Evolutionary conservation across 2,113 vertebrate species (phyloP).

Genomic region (Oncorhynchus clarkii): DNA sequence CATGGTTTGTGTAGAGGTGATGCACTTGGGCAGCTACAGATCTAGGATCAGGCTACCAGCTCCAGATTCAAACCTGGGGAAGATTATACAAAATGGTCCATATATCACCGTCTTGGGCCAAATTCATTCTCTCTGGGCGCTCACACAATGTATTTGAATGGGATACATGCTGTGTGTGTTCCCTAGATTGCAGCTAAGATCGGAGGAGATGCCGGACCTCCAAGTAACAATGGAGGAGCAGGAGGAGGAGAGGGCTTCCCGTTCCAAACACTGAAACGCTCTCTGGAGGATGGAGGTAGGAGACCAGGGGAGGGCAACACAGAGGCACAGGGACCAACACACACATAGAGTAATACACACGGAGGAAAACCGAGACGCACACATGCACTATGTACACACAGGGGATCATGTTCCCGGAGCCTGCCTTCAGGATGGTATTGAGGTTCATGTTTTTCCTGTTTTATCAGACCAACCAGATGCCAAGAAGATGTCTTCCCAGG

Average conservation of each 20-base stretch:
- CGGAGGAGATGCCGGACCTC: constrained; percentile 81
- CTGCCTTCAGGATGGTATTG: background rate
- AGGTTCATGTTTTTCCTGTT: constrained; percentile 34
- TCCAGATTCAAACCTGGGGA: no score
- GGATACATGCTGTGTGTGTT: background rate
- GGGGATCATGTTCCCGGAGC: no score
- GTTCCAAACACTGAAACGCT: constrained; percentile 85
- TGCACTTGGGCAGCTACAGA: no score
- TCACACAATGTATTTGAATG: no score
- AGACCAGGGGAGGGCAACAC: background rate
- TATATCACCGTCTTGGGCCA: no score
- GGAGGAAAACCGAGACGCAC: no score
- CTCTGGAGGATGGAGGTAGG: constrained; percentile 89
- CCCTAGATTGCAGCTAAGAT: constrained; percentile 93
- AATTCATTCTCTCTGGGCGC: no score
- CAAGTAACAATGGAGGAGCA: constrained; percentile 80
- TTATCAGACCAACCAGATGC: constrained; percentile 87
- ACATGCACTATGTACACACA: background rate
- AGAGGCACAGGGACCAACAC: background rate
- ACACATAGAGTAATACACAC: no score
- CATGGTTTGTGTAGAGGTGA: no score
- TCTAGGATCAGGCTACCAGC: no score
- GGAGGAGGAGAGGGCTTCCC: constrained; percentile 78
- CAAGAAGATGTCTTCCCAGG: constrained; percentile 90
- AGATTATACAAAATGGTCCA: no score